Evolutionary conservation across 2,797 vertebrate genomes (phyloP).

Genomic region (Paguma larvata): DNA sequence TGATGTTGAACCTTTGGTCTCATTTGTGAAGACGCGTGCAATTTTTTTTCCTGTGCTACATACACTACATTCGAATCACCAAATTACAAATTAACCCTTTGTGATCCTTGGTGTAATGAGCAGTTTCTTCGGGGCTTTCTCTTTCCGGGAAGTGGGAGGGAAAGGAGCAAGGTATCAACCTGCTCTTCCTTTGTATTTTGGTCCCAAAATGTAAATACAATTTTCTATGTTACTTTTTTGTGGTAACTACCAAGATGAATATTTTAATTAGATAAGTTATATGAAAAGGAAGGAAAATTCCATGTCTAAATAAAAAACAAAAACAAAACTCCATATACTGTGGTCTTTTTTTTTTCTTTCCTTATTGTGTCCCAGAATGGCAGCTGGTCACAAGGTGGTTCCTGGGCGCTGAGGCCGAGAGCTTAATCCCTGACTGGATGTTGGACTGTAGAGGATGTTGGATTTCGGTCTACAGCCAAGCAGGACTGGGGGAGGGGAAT

Average conservation of each 20-base stretch:
- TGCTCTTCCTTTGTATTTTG: conserved; percentile 87
- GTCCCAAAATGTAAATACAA: conserved; percentile 89
- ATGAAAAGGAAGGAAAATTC: conserved; percentile 87
- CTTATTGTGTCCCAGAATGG: background rate
- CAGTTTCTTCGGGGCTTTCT: conserved; percentile 65
- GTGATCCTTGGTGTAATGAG: conserved; percentile 40
- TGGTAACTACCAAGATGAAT: conserved; percentile 90
- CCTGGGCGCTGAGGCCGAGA: background rate
- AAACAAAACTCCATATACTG: conserved; percentile 64
- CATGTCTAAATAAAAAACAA: conserved; percentile 90
- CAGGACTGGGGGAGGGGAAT: background rate
- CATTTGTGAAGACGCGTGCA: conserved; percentile 68
- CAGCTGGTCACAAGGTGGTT: background rate
- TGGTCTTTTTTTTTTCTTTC: conserved; percentile 67
- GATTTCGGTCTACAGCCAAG: background rate
- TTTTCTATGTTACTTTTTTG: conserved; percentile 91
- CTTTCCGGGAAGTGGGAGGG: conserved; percentile 70
- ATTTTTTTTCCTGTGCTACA: conserved; percentile 73
- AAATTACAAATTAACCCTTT: conserved; percentile 62
- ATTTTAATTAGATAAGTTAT: conserved; percentile 93
- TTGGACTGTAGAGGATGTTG: background rate
- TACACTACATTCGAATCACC: conserved; percentile 62
- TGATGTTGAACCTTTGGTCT: conserved; percentile 24
- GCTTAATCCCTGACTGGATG: background rate
- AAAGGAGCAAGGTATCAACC: conserved; percentile 66